Evolutionary conservation across 2,888 invertebrate species (phyloP), one percentile per base, ranked within the genome.

Genomic region (Oscheius sp.): DNA sequence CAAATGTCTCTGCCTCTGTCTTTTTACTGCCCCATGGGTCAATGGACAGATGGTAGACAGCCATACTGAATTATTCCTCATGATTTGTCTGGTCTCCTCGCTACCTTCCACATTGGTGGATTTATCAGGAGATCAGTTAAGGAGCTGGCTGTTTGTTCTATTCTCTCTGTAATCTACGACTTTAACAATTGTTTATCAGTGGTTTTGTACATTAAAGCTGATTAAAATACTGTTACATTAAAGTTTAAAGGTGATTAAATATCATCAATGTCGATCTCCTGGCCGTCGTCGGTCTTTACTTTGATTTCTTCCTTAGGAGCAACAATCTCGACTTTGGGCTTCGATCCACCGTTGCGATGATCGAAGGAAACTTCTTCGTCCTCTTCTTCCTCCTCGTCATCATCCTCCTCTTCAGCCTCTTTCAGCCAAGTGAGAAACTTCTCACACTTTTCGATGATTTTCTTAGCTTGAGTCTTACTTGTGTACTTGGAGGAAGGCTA

Each of bases 351-450:
- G 84, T 73, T 78, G 80, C 63, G 87, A 82, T 48, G 42, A 35
- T 74, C 66, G 51, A 73, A 63, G 13, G 32, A 42, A 42, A 85
- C 92, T 60, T 93, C 93, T 80, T 94, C 94, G 75, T 93, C 93
- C 73, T 79, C 82, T 32, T 93, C 93, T 55, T 93, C 93, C n/a
- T 93, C 94, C 35, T 93, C 94, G 80, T 94, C 94, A 13, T 89
- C 89, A 50, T 85, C 95, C 90, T 96, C 96, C 89, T 96, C 96
- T 76, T 98, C 98, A 90, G 98, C 96, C 90, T 91, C 91, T 79
- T 94, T 93, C 85, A 99, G 92, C 99, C 99, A 99, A 88, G 94
- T 95, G 78, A 99, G 93, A 91, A 99, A 96, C 75, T 96, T 96
- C 88, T 93, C 93, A 70, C 96, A 96, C 89, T 94, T 94, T 80